Evolutionary conservation across 53 echinoderm and acorn worm genomes (phyloP), one percentile per base, ranked within the genome.

Genomic region (Stichopus horrens): DNA sequence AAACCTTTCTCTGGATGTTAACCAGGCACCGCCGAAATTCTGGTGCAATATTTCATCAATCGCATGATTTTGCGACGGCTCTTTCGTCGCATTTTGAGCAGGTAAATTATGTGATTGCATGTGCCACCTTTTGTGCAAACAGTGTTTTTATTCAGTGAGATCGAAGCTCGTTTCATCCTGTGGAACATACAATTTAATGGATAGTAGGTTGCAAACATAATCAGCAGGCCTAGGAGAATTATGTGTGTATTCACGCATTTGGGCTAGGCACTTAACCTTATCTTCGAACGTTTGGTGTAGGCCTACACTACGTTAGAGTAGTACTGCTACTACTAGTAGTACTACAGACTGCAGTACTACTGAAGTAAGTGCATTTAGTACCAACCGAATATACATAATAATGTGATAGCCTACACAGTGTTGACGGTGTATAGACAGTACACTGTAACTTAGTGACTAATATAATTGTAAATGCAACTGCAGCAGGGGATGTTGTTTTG

Each of bases 1-100:
- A 81, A 81, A 81, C 81, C 58, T 71, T 71, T 71, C 71, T 71
- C 71, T 71, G 71, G 71, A 71, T 16, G 71, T 71, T 18, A 71
- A 20, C 71, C 16, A 71, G 71, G 18, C 71, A 71, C 71, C 18
- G 71, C 19, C 71, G 71, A 71, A 71, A 71, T 71, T 71, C 71
- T 71, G 71, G 14, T 71, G 71, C 18, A 71, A 71, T 71, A 71
- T 71, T 71, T 18, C 71, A 18, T 20, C 71, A 71, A 71, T 71
- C 71, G 71, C 71, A 71, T 71, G n/a, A 18, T 71, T 71, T 18
- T 71, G n/a, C 71, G 18, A 79, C 79, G 20, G 79, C 53, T 54
- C 79, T 14, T 5, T 18, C 14, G 7, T 14, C 8, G 54, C 54
- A 79, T 19, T 55, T n/a, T 55, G 8, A 79, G 8, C 54, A 79